Conservation (phyloP, 2,797 vertebrate genomes). For the Rhinatrema bivittatum region DNA sequence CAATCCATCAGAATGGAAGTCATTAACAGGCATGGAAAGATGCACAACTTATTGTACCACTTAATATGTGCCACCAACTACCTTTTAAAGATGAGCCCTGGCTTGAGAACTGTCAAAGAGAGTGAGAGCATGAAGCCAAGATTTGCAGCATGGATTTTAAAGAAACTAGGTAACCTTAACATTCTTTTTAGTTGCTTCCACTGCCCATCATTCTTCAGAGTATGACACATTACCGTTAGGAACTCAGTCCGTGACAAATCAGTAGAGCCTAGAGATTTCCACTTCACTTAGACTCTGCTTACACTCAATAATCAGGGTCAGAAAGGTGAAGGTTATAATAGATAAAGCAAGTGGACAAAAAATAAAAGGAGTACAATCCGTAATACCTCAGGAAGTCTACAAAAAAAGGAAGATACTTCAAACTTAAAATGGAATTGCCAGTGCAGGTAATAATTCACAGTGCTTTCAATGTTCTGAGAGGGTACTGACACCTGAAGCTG, state of each 20-base stretch:
- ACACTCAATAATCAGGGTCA: neutral
- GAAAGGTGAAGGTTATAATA: neutral
- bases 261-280: conserved; percentile 4
- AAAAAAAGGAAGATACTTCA: conserved; percentile 5
- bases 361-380: too few relatives aligned
- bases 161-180: conserved; percentile 1
- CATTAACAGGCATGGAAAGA: neutral
- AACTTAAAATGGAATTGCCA: conserved; percentile 4
- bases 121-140: neutral
- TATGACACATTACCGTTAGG: conserved; percentile 5
- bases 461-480: conserved; percentile 1
- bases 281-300: conserved; percentile 7
- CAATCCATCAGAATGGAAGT: neutral
- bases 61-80: neutral
- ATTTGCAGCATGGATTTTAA: conserved; percentile 2
- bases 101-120: neutral
- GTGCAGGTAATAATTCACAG: neutral
- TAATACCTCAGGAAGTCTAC: neutral
- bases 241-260: neutral
- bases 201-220: conserved; percentile 5
- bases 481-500: neutral
- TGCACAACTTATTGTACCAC: neutral
- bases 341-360: too few relatives aligned
- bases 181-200: conserved; percentile 1
- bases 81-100: neutral